Conservation (phyloP, 2,113 vertebrate species). For the Cathartes aura region DNA sequence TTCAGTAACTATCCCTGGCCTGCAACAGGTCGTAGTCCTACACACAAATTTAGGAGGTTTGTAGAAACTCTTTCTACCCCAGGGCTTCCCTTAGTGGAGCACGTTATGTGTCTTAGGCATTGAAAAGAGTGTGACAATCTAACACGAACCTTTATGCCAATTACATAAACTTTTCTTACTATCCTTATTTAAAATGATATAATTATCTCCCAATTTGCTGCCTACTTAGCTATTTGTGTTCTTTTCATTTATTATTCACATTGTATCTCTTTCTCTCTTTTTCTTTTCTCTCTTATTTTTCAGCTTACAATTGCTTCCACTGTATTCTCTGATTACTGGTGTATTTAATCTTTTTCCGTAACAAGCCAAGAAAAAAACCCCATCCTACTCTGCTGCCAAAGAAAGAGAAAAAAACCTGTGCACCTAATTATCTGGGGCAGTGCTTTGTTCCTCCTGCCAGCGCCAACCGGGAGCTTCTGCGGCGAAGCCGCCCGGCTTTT, state of each 20-base stretch:
- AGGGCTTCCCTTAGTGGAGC: background rate
- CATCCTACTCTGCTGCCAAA: background rate
- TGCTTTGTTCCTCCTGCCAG: background rate
- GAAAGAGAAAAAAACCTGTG: background rate
- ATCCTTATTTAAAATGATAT: background rate
- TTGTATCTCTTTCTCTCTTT: background rate
- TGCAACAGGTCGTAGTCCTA: background rate
- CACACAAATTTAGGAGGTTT: background rate
- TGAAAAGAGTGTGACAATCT: background rate
- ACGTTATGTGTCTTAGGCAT: background rate
- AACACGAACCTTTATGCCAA: background rate
- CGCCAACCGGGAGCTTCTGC: accelerated
- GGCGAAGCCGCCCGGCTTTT: background rate
- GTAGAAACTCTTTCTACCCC: background rate
- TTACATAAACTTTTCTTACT: background rate
- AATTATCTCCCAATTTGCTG: slow-evolving; percentile 7
- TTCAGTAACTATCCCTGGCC: background rate
- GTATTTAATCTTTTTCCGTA: background rate
- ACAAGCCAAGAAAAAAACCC: background rate
- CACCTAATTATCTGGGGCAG: background rate
- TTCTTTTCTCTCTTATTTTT: background rate
- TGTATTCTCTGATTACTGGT: background rate
- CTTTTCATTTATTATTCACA: slow-evolving; percentile 7
- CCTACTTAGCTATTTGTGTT: background rate
- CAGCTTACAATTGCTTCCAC: background rate